Evolutionary conservation across 2,797 vertebrate genomes (phyloP).

Genomic region (Sebastes vulpes): DNA sequence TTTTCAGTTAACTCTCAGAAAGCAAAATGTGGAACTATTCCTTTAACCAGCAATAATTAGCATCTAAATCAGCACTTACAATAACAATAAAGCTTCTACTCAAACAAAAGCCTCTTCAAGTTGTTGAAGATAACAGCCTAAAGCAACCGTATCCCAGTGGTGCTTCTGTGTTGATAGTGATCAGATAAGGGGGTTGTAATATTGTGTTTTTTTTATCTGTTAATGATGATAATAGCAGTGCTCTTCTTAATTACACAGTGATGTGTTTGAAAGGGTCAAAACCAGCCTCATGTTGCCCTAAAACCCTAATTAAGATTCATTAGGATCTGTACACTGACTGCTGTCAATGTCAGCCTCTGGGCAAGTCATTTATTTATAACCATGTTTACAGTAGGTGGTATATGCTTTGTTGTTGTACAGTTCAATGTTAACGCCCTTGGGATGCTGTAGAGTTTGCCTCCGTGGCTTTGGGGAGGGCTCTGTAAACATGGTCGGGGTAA

Average conservation of each 20-base stretch:
- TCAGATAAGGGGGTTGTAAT: background rate
- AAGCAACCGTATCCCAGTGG: background rate
- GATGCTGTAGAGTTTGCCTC: constrained; percentile 49
- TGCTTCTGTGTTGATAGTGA: background rate
- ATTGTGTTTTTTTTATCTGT: background rate
- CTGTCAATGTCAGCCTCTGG: constrained; percentile 46
- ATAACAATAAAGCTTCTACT: background rate
- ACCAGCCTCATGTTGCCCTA: background rate
- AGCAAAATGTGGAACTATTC: background rate
- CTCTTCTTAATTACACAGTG: constrained; percentile 8
- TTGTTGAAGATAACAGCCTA: background rate
- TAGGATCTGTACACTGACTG: constrained; percentile 20
- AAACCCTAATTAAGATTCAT: constrained; percentile 56
- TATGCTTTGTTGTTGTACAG: constrained; percentile 58
- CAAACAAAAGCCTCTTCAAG: background rate
- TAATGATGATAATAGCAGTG: constrained; percentile 1
- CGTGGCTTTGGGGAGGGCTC: constrained; percentile 22
- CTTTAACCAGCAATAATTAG: background rate
- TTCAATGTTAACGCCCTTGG: constrained; percentile 41
- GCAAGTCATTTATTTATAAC: constrained; percentile 41
- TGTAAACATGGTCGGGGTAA: constrained; percentile 53
- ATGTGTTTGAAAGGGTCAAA: constrained; percentile 27
- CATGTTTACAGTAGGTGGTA: constrained; percentile 43
- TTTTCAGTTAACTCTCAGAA: background rate
- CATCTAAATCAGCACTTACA: background rate